These are phyloP conservation scores for Centropus bengalensis DNA, from an alignment of 2,113 vertebrate genomes.

Conservation along the genomic window DNA sequence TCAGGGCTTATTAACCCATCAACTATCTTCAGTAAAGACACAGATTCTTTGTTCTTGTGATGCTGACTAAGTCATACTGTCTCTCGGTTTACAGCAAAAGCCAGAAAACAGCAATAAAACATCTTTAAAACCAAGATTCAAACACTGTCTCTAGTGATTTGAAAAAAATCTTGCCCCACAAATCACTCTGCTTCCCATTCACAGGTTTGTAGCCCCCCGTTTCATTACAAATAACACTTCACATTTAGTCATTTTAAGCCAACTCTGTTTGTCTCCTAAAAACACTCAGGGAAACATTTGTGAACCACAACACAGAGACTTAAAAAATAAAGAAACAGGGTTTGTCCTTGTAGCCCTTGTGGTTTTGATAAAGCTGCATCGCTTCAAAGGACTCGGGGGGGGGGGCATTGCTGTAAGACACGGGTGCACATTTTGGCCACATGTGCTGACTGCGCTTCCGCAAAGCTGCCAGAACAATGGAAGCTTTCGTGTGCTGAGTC, in stretches of 20 bases:
- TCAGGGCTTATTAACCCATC: not conserved
- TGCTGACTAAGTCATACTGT: not conserved
- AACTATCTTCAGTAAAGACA: not conserved
- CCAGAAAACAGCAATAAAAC: not conserved
- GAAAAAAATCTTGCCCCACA: not conserved
- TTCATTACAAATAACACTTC: not conserved
- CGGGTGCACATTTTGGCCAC: conserved; percentile 31
- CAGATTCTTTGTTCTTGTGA: not conserved
- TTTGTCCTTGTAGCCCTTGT: not conserved
- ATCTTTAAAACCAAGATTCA: not conserved
- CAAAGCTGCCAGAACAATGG: conserved; percentile 32
- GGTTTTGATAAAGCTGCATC: not conserved
- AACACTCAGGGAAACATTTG: not conserved
- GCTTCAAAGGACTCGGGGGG: conserved; percentile 35
- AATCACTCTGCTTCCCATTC: not conserved
- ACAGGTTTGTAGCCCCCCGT: not conserved
- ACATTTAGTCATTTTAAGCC: not conserved
- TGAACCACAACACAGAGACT: not conserved
- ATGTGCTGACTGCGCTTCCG: conserved; percentile 49
- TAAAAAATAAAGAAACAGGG: not conserved
- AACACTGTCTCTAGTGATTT: not conserved
- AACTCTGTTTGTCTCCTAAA: not conserved
- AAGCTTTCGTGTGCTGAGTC: not conserved
- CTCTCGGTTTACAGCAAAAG: not conserved
- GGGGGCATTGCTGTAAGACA: not conserved